These are phyloP conservation scores for Archivesica marissinica DNA, from an alignment of 1,140 invertebrate species.

Conservation along the genomic window DNA sequence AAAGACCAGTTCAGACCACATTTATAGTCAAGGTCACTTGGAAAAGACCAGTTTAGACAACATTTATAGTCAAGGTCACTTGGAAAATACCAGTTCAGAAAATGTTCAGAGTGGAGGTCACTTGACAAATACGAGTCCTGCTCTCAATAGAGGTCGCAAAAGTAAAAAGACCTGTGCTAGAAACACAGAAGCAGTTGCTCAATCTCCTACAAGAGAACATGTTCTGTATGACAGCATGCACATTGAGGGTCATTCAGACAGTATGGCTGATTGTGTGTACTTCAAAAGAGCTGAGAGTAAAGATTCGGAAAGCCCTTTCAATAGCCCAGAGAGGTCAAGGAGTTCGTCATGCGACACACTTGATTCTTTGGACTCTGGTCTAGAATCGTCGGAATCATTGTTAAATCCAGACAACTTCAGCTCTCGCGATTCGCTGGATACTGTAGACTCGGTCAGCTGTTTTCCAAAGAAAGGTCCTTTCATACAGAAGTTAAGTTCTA, in stretches of 20 bases:
- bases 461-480: conserved; percentile 14
- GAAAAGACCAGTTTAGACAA: no score
- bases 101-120: not conserved
- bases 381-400: conserved; percentile 3
- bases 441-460: not conserved
- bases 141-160: not conserved
- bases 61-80: conserved; percentile 1
- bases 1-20: no score
- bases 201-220: not conserved
- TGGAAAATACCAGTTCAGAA: conserved; percentile 3
- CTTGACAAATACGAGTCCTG: not conserved
- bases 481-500: not conserved
- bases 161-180: not conserved
- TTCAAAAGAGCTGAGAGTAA: not conserved
- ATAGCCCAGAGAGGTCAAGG: conserved; percentile 6
- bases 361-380: conserved; percentile 13
- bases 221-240: not conserved
- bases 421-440: conserved; percentile 28
- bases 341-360: conserved; percentile 33
- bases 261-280: not conserved
- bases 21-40: no score
- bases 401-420: conserved; percentile 20
- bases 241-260: not conserved
- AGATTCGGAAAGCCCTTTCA: not conserved
- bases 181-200: not conserved